Percentiles rank a stretch among this genome's conserved stretches.
These are phyloP conservation scores for Phaedon cochleariae DNA, from an alignment of 2,888 invertebrate genomes.

Conservation along the genomic window DNA sequence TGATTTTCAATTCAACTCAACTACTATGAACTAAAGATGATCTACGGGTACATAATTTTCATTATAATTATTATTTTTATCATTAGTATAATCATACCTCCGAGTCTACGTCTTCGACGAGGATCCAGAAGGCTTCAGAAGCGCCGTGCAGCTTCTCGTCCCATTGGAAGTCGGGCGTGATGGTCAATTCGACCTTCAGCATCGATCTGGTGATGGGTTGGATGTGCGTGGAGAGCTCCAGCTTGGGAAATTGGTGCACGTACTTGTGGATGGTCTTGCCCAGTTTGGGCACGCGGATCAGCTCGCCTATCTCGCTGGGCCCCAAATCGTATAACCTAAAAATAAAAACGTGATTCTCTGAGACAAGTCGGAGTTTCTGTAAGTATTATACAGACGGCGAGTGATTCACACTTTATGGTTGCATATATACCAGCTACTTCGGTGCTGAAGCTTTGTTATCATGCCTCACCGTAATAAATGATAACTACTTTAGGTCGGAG, in stretches of 20 bases:
- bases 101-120: slow-evolving; percentile 88
- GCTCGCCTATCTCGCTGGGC: slow-evolving; percentile 96
- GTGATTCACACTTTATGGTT: too few species aligned
- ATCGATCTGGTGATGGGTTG: slow-evolving; percentile 97
- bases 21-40: too few species aligned
- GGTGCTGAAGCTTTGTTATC: too few species aligned
- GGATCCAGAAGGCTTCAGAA: slow-evolving; percentile 88
- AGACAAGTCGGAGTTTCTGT: too few species aligned
- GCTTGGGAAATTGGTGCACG: slow-evolving; percentile 95
- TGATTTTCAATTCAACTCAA: too few species aligned
- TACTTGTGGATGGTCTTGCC: slow-evolving; percentile 96
- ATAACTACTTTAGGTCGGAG: too few species aligned
- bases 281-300: slow-evolving; percentile 88
- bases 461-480: too few species aligned
- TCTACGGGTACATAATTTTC: too few species aligned
- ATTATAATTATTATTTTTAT: too few species aligned
- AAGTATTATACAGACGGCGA: too few species aligned
- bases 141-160: slow-evolving; percentile 90
- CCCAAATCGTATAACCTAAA: slow-evolving; percentile 88
- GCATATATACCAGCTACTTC: too few species aligned
- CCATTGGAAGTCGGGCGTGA: slow-evolving; percentile 99
- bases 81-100: too few species aligned
- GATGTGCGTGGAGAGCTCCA: slow-evolving; percentile 95
- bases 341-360: neutral
- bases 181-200: slow-evolving; percentile 92